Evolutionary conservation across 2,113 vertebrate genomes (phyloP).

Genomic region (Brachypodius melanocephalos): DNA sequence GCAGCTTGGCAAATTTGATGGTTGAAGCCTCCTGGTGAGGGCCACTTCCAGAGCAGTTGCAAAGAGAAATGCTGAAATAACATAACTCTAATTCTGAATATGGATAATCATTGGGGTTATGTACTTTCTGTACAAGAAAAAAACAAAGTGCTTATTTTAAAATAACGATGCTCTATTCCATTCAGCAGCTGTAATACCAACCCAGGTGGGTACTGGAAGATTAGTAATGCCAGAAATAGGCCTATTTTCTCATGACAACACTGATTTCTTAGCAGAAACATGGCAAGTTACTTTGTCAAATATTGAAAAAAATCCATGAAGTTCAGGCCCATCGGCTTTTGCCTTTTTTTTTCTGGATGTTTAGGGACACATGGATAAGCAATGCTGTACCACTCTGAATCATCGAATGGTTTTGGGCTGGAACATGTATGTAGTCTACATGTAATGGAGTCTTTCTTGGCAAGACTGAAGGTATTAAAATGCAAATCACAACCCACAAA

Average conservation of each 20-base stretch:
- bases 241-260: neutral
- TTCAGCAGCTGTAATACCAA: neutral
- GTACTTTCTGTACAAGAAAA: neutral
- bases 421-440: neutral
- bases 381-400: neutral
- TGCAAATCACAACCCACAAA: neutral
- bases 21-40: neutral
- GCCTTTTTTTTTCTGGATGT: conserved; percentile 15
- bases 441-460: neutral
- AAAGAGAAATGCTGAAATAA: neutral
- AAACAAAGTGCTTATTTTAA: neutral
- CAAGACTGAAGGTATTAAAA: conserved; percentile 34
- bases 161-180: neutral
- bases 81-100: neutral
- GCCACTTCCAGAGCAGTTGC: neutral
- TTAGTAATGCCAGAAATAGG: neutral
- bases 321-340: neutral
- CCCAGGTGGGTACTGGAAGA: neutral
- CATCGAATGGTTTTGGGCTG: neutral
- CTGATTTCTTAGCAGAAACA: neutral
- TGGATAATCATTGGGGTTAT: neutral
- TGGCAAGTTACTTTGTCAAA: neutral
- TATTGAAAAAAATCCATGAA: neutral
- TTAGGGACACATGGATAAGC: neutral
- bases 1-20: neutral